Conservation (phyloP, 2,113 vertebrate species). For the Callithrix jacchus region DNA sequence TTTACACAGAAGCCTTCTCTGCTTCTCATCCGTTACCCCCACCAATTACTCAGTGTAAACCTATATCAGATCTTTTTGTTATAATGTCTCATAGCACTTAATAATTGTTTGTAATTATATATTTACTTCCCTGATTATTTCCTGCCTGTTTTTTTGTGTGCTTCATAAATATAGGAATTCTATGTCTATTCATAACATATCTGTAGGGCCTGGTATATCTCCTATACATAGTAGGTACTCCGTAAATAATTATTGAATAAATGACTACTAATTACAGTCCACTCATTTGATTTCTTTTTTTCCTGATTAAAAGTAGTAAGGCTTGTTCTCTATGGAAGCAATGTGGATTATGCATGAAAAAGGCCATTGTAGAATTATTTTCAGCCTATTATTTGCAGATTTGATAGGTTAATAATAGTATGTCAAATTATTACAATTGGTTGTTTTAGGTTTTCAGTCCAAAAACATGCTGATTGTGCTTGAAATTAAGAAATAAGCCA, state of each 20-base stretch:
- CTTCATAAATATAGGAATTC: background rate
- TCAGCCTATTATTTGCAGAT: background rate
- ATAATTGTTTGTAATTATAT: background rate
- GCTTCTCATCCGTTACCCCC: background rate
- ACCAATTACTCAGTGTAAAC: background rate
- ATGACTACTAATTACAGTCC: background rate
- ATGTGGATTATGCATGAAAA: background rate
- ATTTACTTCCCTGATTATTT: background rate
- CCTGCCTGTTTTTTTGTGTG: background rate
- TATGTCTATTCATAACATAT: background rate
- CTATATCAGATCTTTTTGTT: background rate
- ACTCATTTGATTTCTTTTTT: background rate
- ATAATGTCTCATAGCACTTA: background rate
- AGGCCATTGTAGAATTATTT: background rate
- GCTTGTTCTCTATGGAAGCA: background rate
- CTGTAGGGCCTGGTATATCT: background rate
- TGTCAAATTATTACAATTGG: background rate
- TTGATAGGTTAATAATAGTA: background rate
- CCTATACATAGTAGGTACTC: background rate
- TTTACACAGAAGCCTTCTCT: background rate
- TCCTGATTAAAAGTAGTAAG: background rate
- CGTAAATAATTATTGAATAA: constrained; percentile 13
- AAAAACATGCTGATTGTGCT: background rate
- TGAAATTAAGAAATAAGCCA: background rate
- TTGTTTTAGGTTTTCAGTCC: background rate